These are phyloP conservation scores for Progne subis DNA, from an alignment of 2,113 vertebrate species.

Conservation along the genomic window DNA sequence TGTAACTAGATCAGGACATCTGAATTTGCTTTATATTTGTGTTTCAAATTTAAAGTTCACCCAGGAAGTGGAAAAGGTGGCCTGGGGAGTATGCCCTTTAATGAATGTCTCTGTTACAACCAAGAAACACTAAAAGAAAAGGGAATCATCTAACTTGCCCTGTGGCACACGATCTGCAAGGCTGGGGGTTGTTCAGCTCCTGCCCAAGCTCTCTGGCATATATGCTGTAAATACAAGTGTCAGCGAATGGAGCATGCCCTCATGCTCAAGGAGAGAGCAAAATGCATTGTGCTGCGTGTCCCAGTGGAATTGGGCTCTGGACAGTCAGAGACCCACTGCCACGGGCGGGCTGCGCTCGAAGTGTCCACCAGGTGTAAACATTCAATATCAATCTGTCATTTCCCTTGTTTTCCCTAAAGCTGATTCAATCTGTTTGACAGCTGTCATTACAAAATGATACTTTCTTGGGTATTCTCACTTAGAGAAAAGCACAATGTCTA, in stretches of 20 bases:
- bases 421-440: background rate
- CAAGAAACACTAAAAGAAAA: background rate
- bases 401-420: background rate
- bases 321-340: fast-evolving
- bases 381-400: background rate
- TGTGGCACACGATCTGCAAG: background rate
- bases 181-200: background rate
- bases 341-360: fast-evolving
- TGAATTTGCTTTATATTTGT: background rate
- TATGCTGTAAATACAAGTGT: conserved; percentile 16
- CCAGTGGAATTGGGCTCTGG: background rate
- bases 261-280: background rate
- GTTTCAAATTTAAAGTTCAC: background rate
- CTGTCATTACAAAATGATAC: background rate
- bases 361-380: background rate
- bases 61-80: background rate
- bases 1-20: background rate
- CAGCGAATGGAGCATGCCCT: conserved; percentile 6
- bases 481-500: background rate
- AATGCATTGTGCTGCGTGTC: background rate
- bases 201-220: background rate
- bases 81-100: background rate
- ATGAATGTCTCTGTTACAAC: background rate
- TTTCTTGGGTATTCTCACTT: background rate
- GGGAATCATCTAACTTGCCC: background rate